phyloP scores from a whole-genome alignment of 2,888 invertebrate species.

The Orthosia gracilis region DNA sequence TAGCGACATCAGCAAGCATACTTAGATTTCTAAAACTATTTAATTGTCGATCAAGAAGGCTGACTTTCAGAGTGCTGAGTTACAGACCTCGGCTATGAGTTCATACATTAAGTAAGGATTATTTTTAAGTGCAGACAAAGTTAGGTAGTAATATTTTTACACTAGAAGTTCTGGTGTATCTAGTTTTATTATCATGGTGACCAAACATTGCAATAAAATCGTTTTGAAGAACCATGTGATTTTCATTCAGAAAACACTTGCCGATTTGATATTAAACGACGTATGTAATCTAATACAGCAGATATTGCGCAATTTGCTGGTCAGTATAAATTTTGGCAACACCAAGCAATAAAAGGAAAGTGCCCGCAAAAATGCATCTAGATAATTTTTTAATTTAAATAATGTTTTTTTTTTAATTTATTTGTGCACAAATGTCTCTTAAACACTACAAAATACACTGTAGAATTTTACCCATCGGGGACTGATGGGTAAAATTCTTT shows the following conservation, averaged over 20 bases:
- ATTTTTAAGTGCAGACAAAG: constrained; percentile 60
- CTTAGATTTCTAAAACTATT: constrained; percentile 47
- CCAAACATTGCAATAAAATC: constrained; percentile 56
- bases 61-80: constrained; percentile 45
- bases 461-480: not conserved
- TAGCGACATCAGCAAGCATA: constrained; percentile 23
- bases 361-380: not conserved
- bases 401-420: not conserved
- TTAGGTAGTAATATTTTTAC: constrained; percentile 48
- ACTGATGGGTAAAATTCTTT: too few relatives aligned
- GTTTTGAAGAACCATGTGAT: constrained; percentile 38
- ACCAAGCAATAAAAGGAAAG: not conserved
- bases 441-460: constrained; percentile 11
- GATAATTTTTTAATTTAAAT: constrained; percentile 2
- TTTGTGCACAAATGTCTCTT: constrained; percentile 17
- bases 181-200: constrained; percentile 53
- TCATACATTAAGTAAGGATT: constrained; percentile 48
- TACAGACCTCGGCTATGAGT: constrained; percentile 47
- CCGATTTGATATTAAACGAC: constrained; percentile 7
- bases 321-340: not conserved
- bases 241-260: constrained; percentile 27
- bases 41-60: constrained; percentile 57
- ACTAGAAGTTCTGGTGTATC: constrained; percentile 43
- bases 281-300: not conserved
- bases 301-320: not conserved